Percentiles rank a stretch among this genome's conserved stretches.
phyloP scores from a whole-genome alignment of 2,888 invertebrate genomes.

The Aleiodes alternator region DNA sequence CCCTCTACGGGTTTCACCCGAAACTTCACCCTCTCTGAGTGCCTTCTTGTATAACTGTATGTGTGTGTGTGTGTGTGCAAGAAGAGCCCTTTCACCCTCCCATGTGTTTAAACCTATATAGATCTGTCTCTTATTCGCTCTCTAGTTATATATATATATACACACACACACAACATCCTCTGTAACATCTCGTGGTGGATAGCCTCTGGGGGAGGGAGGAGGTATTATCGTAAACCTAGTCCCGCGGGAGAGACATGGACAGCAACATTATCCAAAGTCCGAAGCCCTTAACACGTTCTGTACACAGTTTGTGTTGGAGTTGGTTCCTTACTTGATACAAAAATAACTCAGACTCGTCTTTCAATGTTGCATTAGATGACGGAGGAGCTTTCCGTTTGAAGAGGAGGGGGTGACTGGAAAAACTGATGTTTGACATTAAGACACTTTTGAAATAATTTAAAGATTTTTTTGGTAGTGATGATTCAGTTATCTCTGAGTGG shows the following conservation, averaged over 20 bases:
- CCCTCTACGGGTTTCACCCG: slow-evolving; percentile 34
- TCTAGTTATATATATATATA: too few relatives aligned
- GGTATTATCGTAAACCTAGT: not conserved
- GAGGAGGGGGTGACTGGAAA: too few relatives aligned
- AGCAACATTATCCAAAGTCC: slow-evolving; percentile 1
- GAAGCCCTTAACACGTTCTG: not conserved
- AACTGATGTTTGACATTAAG: too few relatives aligned
- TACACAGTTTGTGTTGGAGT: not conserved
- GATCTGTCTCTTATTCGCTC: slow-evolving; percentile 7
- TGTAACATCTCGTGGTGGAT: slow-evolving; percentile 11
- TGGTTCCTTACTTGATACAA: not conserved
- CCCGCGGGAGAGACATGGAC: not conserved
- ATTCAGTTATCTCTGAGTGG: too few relatives aligned
- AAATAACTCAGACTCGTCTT: too few relatives aligned
- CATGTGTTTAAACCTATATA: slow-evolving; percentile 38
- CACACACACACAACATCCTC: not conserved
- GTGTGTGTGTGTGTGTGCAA: too few relatives aligned
- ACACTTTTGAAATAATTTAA: too few relatives aligned
- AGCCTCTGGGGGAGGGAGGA: not conserved
- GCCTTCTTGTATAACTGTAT: too few relatives aligned
- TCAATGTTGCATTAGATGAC: too few relatives aligned
- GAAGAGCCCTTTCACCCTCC: slow-evolving; percentile 41
- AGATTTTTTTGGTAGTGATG: too few relatives aligned
- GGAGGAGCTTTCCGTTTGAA: too few relatives aligned
- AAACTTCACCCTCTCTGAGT: slow-evolving; percentile 35